Evolutionary conservation across 2,888 invertebrate species (phyloP), one percentile per base, ranked within the genome.

Genomic region (Drosophila cognata): DNA sequence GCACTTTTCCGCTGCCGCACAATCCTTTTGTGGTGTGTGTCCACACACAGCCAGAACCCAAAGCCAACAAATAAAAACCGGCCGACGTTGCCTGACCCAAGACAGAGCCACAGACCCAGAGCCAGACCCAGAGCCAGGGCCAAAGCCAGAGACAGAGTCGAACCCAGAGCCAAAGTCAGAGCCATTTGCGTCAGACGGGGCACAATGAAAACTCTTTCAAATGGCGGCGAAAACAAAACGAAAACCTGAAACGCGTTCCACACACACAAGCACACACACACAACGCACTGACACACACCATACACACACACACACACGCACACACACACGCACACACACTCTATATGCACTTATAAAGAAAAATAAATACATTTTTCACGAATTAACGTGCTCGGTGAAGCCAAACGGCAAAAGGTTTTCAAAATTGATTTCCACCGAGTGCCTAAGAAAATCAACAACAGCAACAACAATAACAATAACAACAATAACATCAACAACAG

Each of bases 121-220:
- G 16, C 29, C 31, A 51, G 18, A 31, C n/a, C 29, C 51, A 29
- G 1, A 51, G 6, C 11, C 51, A 51, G 18, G 6, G 6, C 11
- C 31, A 33, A 46, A 28, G n/a, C 46, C 59, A 35, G 28, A 67
- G 88, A 65, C 89, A 74, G 25, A 16, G 21, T 46, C 46, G 46
- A 16, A 16, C 7, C 46, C 59, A 43, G 55, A 71, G 88, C 70
- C 51, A 66, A 46, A 41, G 52, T 46, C 52, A 71, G 67, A 71
- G 71, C 78, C 84, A 81, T 83, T 83, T 80, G 77, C 81, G 52
- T 69, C 88, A 61, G 25, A 46, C 43, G 75, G 66, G 59, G 60
- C 82, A 89, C 79, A 88, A 84, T 88, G 74, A 84, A 84, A 84
- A 84, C 85, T 84, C 89, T 89, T 89, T 82, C 77, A 88, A 88